Conservation (phyloP, 2,888 invertebrate genomes). For the Papilio gigon region DNA sequence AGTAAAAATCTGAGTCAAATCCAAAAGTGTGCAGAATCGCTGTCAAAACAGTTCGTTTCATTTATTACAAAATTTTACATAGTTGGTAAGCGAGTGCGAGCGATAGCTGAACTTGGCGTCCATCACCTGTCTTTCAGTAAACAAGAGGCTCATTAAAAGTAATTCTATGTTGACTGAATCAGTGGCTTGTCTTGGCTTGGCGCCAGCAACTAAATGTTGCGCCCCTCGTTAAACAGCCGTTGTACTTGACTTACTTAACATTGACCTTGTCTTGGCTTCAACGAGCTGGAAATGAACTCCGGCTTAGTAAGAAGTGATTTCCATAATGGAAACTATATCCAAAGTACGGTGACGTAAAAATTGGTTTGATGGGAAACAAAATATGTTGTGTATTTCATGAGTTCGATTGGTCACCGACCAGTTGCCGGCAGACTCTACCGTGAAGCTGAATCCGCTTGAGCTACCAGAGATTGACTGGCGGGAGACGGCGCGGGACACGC, state of each 20-base stretch:
- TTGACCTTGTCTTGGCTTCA: not conserved
- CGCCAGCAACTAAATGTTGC: conserved; percentile 1
- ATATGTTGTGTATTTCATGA: too few species aligned
- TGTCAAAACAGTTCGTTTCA: not conserved
- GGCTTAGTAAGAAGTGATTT: not conserved
- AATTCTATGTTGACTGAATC: not conserved
- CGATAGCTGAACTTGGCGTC: not conserved
- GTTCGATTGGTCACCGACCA: too few species aligned
- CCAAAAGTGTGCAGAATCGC: not conserved
- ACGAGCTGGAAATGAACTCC: not conserved
- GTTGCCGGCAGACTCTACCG: too few species aligned
- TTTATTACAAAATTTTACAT: not conserved
- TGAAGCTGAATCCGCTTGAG: too few species aligned
- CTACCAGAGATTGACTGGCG: too few species aligned
- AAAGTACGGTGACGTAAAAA: not conserved
- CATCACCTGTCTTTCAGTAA: conserved; percentile 2
- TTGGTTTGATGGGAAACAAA: too few species aligned
- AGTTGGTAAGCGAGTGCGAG: not conserved
- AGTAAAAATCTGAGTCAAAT: too few species aligned
- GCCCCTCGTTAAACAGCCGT: not conserved
- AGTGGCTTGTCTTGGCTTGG: not conserved
- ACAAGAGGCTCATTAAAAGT: conserved; percentile 26
- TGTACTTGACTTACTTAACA: conserved; percentile 10
- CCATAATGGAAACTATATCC: not conserved
- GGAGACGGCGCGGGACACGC: too few species aligned